These are phyloP conservation scores for Lepidothrix coronata DNA, from an alignment of 2,113 vertebrate genomes.

Conservation along the genomic window DNA sequence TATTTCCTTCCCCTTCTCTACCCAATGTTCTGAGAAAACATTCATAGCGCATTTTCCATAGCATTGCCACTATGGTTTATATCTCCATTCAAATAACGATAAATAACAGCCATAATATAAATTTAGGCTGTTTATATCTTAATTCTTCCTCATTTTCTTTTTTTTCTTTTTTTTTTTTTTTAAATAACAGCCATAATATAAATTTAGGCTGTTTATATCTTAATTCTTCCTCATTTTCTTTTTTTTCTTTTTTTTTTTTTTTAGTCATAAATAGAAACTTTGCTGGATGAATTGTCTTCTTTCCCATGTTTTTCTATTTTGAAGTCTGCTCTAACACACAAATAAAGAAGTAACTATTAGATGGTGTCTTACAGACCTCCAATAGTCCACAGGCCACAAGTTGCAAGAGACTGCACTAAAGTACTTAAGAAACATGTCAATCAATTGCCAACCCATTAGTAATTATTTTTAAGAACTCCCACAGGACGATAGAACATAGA, in stretches of 20 bases:
- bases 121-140: background rate
- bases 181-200: background rate
- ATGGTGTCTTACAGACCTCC: background rate
- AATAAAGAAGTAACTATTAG: background rate
- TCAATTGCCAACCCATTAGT: constrained; percentile 26
- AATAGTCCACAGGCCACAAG: background rate
- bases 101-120: background rate
- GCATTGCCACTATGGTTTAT: background rate
- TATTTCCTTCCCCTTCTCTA: background rate
- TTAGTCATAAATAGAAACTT: background rate
- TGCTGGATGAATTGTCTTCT: background rate
- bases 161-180: background rate
- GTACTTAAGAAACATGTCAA: background rate
- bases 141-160: background rate
- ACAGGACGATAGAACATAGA: background rate
- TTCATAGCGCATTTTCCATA: background rate
- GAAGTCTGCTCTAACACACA: background rate
- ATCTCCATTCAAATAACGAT: background rate
- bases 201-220: background rate
- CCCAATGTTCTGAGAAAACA: background rate
- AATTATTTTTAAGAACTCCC: constrained; percentile 13
- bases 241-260: background rate
- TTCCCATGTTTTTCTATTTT: background rate
- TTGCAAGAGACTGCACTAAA: background rate
- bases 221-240: background rate